These are phyloP conservation scores for Adelges cooleyi DNA, from an alignment of 1,140 invertebrate species.

Conservation along the genomic window DNA sequence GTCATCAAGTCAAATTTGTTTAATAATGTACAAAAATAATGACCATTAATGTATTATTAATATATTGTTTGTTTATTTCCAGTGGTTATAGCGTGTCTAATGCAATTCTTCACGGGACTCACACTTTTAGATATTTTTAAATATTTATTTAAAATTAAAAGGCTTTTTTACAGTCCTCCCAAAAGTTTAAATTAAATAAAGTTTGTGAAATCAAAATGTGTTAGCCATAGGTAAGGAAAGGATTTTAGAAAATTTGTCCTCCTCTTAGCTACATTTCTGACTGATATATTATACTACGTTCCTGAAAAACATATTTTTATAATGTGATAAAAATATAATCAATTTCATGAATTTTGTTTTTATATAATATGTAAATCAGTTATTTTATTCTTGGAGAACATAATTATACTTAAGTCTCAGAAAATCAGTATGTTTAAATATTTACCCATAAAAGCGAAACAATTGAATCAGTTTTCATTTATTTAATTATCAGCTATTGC, in stretches of 20 bases:
- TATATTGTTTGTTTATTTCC: background rate
- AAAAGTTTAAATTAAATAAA: background rate
- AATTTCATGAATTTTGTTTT: too few relatives aligned
- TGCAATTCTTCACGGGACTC: conserved; percentile 4
- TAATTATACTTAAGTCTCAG: too few relatives aligned
- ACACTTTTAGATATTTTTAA: background rate
- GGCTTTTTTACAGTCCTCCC: background rate
- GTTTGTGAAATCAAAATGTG: background rate
- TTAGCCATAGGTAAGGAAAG: background rate
- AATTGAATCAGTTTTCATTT: too few relatives aligned
- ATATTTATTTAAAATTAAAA: background rate
- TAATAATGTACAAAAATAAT: background rate
- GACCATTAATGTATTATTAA: background rate
- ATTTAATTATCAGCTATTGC: too few relatives aligned
- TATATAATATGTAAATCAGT: too few relatives aligned
- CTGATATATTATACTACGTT: background rate
- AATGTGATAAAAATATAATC: too few relatives aligned
- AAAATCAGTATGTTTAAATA: too few relatives aligned
- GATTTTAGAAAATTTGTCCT: background rate
- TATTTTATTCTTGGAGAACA: too few relatives aligned
- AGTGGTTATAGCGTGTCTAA: background rate
- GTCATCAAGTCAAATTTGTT: background rate
- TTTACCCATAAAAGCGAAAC: too few relatives aligned
- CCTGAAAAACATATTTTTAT: background rate
- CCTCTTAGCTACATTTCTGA: background rate